Percentiles rank a stretch among this genome's conserved stretches.
Evolutionary conservation across 2,113 vertebrate genomes (phyloP).

Genomic region (Nothobranchius kuhntae): DNA sequence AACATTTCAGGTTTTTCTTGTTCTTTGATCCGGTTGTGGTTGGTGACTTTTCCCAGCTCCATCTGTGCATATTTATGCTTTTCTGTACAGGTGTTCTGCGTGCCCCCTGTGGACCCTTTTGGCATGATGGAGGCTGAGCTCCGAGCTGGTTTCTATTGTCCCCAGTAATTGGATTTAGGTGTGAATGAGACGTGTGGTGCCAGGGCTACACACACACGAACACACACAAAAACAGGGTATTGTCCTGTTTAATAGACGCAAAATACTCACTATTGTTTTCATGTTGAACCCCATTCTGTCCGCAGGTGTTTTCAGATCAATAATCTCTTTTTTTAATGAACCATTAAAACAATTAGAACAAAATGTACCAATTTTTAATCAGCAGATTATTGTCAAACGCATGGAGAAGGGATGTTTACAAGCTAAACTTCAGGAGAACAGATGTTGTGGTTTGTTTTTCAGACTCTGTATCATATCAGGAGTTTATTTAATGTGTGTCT

Average conservation of each 20-base stretch:
- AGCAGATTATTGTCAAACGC: too few relatives aligned
- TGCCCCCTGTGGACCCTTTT: slow-evolving; percentile 55
- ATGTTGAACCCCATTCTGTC: slow-evolving; percentile 15
- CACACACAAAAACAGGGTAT: slow-evolving; percentile 1
- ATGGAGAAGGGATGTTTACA: too few relatives aligned
- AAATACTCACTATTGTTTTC: slow-evolving; percentile 23
- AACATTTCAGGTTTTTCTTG: too few relatives aligned
- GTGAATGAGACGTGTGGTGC: slow-evolving; percentile 60
- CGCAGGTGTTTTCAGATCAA: slow-evolving; percentile 9
- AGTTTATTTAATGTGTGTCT: too few relatives aligned
- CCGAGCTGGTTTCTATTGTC: slow-evolving; percentile 71
- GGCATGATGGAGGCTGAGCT: slow-evolving; percentile 63
- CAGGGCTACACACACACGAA: slow-evolving; percentile 6
- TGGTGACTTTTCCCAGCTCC: too few relatives aligned
- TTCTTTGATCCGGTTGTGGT: too few relatives aligned
- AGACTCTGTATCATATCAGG: neutral
- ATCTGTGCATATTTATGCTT: too few relatives aligned
- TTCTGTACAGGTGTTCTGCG: slow-evolving; percentile 21
- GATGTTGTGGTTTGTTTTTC: too few relatives aligned
- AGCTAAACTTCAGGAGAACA: too few relatives aligned
- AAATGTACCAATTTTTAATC: too few relatives aligned
- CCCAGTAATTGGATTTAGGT: slow-evolving; percentile 78
- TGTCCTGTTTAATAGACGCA: slow-evolving; percentile 11
- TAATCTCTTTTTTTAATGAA: neutral
- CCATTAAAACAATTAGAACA: slow-evolving; percentile 3